phyloP scores from a whole-genome alignment of 2,797 vertebrate genomes.

The Dermochelys coriacea region DNA sequence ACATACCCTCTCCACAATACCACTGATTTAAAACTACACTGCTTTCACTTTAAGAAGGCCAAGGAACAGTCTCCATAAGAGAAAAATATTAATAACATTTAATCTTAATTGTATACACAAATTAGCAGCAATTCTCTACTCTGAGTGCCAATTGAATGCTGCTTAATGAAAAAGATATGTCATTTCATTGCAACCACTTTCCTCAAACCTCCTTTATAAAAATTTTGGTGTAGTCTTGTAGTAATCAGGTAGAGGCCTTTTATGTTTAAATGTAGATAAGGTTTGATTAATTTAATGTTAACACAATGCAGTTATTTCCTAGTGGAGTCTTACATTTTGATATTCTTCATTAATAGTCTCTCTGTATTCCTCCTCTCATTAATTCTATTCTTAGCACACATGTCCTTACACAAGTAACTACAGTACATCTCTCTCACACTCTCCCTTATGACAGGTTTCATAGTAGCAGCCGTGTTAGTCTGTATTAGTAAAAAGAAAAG shows the following conservation, averaged over 20 bases:
- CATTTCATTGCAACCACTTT: background rate
- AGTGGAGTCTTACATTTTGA: slow-evolving; percentile 72
- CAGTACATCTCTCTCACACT: background rate
- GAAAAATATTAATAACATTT: slow-evolving; percentile 49
- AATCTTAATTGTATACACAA: slow-evolving; percentile 27
- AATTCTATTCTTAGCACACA: slow-evolving; percentile 67
- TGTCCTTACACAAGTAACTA: slow-evolving; percentile 47
- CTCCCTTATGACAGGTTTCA: background rate
- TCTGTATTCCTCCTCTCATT: slow-evolving; percentile 72
- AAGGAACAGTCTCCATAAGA: slow-evolving; percentile 55
- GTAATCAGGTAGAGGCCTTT: slow-evolving; percentile 54
- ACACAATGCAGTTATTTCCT: slow-evolving; percentile 69
- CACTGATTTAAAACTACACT: slow-evolving; percentile 58
- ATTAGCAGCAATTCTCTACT: slow-evolving; percentile 46
- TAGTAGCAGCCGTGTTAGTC: too few species aligned
- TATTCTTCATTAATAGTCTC: slow-evolving; percentile 69
- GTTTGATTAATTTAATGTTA: slow-evolving; percentile 71
- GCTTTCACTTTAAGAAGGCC: slow-evolving; percentile 64
- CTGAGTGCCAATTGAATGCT: slow-evolving; percentile 37
- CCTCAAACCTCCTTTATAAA: background rate
- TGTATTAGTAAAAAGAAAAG: too few species aligned
- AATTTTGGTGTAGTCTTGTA: slow-evolving; percentile 15
- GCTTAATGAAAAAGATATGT: background rate
- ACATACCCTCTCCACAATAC: slow-evolving; percentile 56
- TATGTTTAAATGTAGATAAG: slow-evolving; percentile 26